Evolutionary conservation across 1,140 invertebrate species (phyloP), one percentile per base, ranked within the genome.

Genomic region (Gonioctena quinquepunctata): DNA sequence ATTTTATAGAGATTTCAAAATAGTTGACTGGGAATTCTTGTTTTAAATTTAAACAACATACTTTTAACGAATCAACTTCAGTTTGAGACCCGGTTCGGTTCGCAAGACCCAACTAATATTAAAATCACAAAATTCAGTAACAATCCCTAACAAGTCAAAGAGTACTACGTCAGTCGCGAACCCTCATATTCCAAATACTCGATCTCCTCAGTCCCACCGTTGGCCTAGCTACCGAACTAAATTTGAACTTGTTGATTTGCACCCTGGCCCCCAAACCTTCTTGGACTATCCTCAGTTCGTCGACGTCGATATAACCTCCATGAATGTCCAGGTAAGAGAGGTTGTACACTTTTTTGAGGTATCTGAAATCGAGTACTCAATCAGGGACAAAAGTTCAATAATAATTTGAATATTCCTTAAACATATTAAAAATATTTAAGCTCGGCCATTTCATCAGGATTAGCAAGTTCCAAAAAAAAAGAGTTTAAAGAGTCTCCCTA

Each of bases 131-230:
- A 11, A 26, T 57, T 57, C 2, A n/a, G n/a, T 7, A 57, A 57
- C 25, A 22, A n/a, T 42, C 21, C 21, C 54, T 57, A 57, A 23
- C 8, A 57, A 23, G 21, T 21, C 16, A 57, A 25, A 23, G 0
- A 13, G 16, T 5, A 57, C 3, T n/a, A 42, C 18, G 26, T 87
- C 77, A 94, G 84, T 96, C 94, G 80, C 94, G 86, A 33, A 95
- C 94, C 71, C 92, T 84, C 4, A 94, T 83, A 1, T 92, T 92
- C 95, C 95, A 97, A 77, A 97, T 92, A 23, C 93, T 95, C 0
- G 94, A 95, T 76, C 94, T 86, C 73, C 91, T 84, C 11, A 91
- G 89, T 1, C 94, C 94, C 8, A 96, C 93, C 0, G 95, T 96
- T 0, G 95, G 95, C 27, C 95, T 84, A 0, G 95, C 94, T 21